Percentiles rank a stretch among this genome's conserved stretches.
These are phyloP conservation scores for Cheilosia pagana DNA, from an alignment of 2,888 invertebrate genomes.

Conservation along the genomic window DNA sequence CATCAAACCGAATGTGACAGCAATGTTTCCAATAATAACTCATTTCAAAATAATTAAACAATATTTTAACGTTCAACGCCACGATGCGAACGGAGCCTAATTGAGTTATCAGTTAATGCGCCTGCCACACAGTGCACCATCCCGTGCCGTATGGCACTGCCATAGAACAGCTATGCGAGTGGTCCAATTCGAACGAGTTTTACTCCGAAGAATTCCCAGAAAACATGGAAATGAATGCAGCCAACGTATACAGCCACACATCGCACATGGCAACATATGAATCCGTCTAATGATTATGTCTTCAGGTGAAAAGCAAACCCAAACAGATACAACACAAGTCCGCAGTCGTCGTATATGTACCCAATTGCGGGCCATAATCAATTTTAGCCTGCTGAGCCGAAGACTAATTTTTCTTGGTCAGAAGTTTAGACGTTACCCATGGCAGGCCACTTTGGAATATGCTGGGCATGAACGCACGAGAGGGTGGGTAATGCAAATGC, in stretches of 20 bases:
- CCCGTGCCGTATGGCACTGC: constrained; percentile 57
- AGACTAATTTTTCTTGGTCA: constrained; percentile 71
- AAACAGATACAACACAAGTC: constrained; percentile 46
- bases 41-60: constrained; percentile 65
- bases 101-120: constrained; percentile 64
- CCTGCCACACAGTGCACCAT: constrained; percentile 7
- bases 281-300: constrained; percentile 71
- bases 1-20: constrained; percentile 61
- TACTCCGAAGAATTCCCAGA: constrained; percentile 35
- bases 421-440: constrained; percentile 27
- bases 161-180: constrained; percentile 20
- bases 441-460: constrained; percentile 5
- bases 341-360: constrained; percentile 38
- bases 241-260: constrained; percentile 43
- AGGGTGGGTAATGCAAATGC: constrained; percentile 55
- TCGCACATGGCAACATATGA: constrained; percentile 50
- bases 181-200: constrained; percentile 63
- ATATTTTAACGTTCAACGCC: constrained; percentile 53
- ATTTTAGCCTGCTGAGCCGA: constrained; percentile 67
- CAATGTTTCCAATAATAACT: constrained; percentile 45
- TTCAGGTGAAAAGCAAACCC: constrained; percentile 64
- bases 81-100: constrained; percentile 53
- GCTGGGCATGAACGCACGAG: background rate
- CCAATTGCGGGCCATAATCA: constrained; percentile 66
- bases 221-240: constrained; percentile 45